Conservation (phyloP, 2,888 invertebrate species). For the Drosophila ustulata region DNA sequence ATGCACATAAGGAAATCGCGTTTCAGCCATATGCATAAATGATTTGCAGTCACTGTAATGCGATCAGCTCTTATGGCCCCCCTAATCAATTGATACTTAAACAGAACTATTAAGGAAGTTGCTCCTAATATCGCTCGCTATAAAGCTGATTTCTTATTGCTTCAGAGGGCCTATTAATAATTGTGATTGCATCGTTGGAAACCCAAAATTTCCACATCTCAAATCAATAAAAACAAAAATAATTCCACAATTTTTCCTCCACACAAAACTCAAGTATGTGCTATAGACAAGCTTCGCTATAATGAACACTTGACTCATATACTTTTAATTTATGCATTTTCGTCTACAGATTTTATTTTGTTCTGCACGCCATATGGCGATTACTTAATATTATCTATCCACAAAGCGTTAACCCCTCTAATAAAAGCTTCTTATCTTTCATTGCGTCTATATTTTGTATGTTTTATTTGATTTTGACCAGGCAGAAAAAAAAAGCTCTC, state of each 20-base stretch:
- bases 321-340: background rate
- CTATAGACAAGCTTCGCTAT: background rate
- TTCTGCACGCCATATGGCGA: slow-evolving; percentile 39
- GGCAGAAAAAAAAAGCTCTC: slow-evolving; percentile 30
- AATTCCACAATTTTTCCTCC: background rate
- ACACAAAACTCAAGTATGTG: background rate
- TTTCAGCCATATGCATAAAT: background rate
- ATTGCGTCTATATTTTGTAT: slow-evolving; percentile 31
- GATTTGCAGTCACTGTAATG: background rate
- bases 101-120: slow-evolving; percentile 11
- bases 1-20: slow-evolving; percentile 38
- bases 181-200: background rate
- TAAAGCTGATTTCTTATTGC: slow-evolving; percentile 30
- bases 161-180: slow-evolving; percentile 7
- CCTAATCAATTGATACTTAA: slow-evolving; percentile 1
- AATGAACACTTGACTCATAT: slow-evolving; percentile 6
- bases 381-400: slow-evolving; percentile 33
- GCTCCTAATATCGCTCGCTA: background rate
- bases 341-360: background rate
- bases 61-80: background rate
- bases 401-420: background rate
- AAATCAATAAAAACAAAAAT: slow-evolving; percentile 16
- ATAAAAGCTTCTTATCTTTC: slow-evolving; percentile 43
- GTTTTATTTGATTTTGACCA: slow-evolving; percentile 15
- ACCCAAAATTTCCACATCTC: background rate